A percentile compares a stretch with the other conserved stretches of the same genome.
Conservation (phyloP, 1,140 invertebrate species). For the Solen grandis region DNA sequence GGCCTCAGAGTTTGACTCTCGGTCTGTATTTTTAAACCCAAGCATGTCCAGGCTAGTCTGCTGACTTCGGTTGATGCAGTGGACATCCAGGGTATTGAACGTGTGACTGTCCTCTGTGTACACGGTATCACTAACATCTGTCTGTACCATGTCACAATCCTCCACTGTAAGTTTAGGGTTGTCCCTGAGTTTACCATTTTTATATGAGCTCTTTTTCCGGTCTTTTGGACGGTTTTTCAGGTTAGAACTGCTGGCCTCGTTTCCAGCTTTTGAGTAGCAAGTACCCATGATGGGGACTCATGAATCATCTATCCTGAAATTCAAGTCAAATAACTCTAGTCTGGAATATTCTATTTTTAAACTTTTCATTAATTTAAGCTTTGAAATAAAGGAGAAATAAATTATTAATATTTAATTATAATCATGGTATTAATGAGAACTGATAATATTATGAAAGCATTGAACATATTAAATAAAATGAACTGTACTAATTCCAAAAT, state of each 20-base stretch:
- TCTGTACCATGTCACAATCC: conserved; percentile 37
- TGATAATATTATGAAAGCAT: too few relatives aligned
- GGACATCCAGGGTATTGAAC: not conserved
- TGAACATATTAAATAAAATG: too few relatives aligned
- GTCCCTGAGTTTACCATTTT: conserved; percentile 54
- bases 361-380: too few relatives aligned
- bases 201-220: conserved; percentile 39
- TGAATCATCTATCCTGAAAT: too few relatives aligned
- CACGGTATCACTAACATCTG: conserved; percentile 51
- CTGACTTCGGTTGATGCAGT: conserved; percentile 43
- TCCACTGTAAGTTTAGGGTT: conserved; percentile 52
- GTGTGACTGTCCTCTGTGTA: conserved; percentile 48
- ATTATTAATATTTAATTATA: too few relatives aligned
- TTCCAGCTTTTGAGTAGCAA: conserved; percentile 67
- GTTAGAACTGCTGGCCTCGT: conserved; percentile 49
- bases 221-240: conserved; percentile 52
- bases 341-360: too few relatives aligned
- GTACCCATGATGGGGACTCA: conserved; percentile 69
- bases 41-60: conserved; percentile 43
- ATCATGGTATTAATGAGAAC: too few relatives aligned
- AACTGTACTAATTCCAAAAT: too few relatives aligned
- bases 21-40: conserved; percentile 16
- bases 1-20: conserved; percentile 2
- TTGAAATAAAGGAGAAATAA: too few relatives aligned
- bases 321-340: too few relatives aligned